Conservation (phyloP, 2,888 invertebrate genomes). For the Heteromurus nitidus region DNA sequence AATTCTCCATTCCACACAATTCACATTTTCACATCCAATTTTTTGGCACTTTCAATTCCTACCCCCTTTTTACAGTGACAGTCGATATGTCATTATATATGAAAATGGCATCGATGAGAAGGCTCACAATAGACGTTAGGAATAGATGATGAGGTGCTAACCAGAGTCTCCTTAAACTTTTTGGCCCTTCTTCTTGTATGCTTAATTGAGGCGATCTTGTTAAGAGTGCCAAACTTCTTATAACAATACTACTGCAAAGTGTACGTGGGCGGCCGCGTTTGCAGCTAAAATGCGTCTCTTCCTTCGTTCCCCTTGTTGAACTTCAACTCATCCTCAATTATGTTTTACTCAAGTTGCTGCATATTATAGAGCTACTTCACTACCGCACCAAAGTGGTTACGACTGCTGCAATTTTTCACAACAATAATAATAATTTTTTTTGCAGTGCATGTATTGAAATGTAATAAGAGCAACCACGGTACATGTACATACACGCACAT, state of each 20-base stretch:
- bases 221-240: background rate
- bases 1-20: background rate
- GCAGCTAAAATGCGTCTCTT: background rate
- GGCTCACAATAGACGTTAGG: background rate
- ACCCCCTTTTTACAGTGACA: background rate
- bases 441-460: no score
- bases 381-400: background rate
- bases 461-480: conserved; percentile 11
- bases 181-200: background rate
- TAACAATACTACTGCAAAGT: background rate
- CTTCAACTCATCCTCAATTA: conserved; percentile 16
- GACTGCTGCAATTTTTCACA: background rate
- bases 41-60: background rate
- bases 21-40: background rate
- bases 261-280: conserved; percentile 48
- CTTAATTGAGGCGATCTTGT: conserved; percentile 8
- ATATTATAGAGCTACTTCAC: background rate
- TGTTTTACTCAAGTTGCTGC: background rate
- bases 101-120: background rate
- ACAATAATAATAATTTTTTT: conserved; percentile 19
- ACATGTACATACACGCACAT: background rate
- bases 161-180: background rate
- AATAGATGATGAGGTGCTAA: background rate
- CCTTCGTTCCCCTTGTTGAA: conserved; percentile 34
- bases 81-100: background rate